Percentiles rank a stretch among this genome's conserved stretches.
These are phyloP conservation scores for Clarias platycephalus DNA, from an alignment of 2,797 vertebrate species.

Conservation along the genomic window DNA sequence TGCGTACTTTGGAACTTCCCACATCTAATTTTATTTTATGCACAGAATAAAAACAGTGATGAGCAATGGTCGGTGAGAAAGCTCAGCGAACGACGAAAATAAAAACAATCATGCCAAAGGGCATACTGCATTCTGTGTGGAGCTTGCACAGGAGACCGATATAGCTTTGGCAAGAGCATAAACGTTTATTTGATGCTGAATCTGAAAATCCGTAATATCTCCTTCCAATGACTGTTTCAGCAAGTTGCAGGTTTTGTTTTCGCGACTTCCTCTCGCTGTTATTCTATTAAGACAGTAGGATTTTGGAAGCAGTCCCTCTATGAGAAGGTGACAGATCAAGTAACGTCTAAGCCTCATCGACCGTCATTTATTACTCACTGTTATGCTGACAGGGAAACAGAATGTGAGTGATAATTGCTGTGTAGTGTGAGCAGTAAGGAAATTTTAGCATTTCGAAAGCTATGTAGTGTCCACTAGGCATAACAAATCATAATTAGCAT, in stretches of 20 bases:
- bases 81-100: background rate
- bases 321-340: conserved; percentile 26
- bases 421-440: conserved; percentile 16
- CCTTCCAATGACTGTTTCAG: background rate
- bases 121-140: background rate
- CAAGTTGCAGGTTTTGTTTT: background rate
- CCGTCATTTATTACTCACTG: background rate
- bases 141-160: background rate
- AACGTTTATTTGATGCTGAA: background rate
- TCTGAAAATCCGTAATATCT: background rate
- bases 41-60: conserved; percentile 11
- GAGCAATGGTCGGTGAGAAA: conserved; percentile 10
- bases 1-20: background rate
- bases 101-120: conserved; percentile 5
- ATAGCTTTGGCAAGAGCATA: background rate
- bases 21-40: conserved; percentile 13
- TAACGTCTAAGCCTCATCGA: conserved; percentile 19
- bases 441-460: conserved; percentile 6
- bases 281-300: background rate
- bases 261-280: background rate
- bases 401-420: conserved; percentile 19
- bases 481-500: conserved; percentile 41
- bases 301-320: background rate
- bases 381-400: background rate
- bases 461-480: conserved; percentile 31